Evolutionary conservation across 2,797 vertebrate species (phyloP), one percentile per base, ranked within the genome.

Genomic region (Pseudotriccus pelzelni): DNA sequence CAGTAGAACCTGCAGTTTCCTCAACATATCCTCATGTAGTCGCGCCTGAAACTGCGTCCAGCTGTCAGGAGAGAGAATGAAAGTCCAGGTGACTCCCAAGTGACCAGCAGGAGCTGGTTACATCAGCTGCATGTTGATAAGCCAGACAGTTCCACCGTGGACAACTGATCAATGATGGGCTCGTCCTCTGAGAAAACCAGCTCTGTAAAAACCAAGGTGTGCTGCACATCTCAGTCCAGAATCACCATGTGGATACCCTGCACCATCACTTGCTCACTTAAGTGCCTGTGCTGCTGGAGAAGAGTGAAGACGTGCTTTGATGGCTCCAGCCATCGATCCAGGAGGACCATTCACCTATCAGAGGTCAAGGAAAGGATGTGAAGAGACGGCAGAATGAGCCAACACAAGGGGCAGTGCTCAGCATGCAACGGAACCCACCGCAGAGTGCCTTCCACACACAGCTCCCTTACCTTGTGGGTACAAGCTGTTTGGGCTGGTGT

Each of bases 371-470:
- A 64, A n/a, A 94, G 95, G 27, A 79, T 1, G 3, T 5, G 46
- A 58, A 60, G 74, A 49, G 67, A 63, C 6, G 22, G 68, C 47
- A 34, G 62, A 43, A 46, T 24, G 41, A 72, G 83, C 90, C 19
- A 91, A 63, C 77, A 23, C 56, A 32, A 82, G 81, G 53, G 81
- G 72, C 43, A 43, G 55, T 17, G 68, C 46, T 82, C 87, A 91
- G 55, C 63, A 81, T 62, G 56, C 64, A 72, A 20, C 78, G 60
- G 84, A 70, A 76, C 62, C 88, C 72, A 84, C 18, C 8, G 55
- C 79, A 89, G 90, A 68, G 76, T 89, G 94, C 96, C 96, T 97
- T 96, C 69, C 24, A 52, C 94, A 94, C 70, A 69, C 70, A 41
- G 74, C 46, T 91, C 37, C 64, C 86, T 95, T 72, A 58, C 93